A percentile compares a stretch with the other conserved stretches of the same genome.
phyloP scores from a whole-genome alignment of 2,888 invertebrate species.

The Spialia ferax region DNA sequence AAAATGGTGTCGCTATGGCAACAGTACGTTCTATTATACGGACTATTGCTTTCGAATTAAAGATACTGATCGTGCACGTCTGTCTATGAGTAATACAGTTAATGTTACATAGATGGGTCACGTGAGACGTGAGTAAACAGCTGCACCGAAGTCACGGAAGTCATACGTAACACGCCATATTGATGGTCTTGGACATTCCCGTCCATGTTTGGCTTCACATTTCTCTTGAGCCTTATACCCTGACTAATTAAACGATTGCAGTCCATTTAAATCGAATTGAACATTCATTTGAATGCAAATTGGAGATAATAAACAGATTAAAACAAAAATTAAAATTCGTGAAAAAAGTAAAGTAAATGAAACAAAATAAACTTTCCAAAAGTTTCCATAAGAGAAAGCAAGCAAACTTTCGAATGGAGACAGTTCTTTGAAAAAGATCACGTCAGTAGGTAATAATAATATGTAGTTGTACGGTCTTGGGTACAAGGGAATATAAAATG shows the following conservation, averaged over 20 bases:
- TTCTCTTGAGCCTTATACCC: neutral
- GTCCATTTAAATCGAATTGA: neutral
- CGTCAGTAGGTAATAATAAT: no score
- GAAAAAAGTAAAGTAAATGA: neutral
- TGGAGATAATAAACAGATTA: neutral
- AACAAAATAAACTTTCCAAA: neutral
- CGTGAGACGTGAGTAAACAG: constrained; percentile 50
- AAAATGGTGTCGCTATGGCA: neutral
- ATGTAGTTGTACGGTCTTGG: no score
- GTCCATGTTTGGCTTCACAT: constrained; percentile 10
- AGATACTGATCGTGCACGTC: constrained; percentile 45
- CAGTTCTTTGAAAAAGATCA: no score
- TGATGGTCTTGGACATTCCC: constrained; percentile 14
- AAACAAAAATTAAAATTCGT: neutral
- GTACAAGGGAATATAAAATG: no score
- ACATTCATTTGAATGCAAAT: neutral
- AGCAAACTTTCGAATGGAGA: neutral
- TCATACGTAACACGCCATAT: constrained; percentile 42
- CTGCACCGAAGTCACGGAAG: constrained; percentile 30
- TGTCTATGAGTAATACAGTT: constrained; percentile 41
- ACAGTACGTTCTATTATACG: constrained; percentile 5
- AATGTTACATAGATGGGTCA: constrained; percentile 45
- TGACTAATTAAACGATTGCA: neutral
- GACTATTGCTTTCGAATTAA: constrained; percentile 15
- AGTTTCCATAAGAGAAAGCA: neutral